These are phyloP conservation scores for Hippocampus barbouri DNA, from an alignment of 2,113 vertebrate species.

Conservation along the genomic window DNA sequence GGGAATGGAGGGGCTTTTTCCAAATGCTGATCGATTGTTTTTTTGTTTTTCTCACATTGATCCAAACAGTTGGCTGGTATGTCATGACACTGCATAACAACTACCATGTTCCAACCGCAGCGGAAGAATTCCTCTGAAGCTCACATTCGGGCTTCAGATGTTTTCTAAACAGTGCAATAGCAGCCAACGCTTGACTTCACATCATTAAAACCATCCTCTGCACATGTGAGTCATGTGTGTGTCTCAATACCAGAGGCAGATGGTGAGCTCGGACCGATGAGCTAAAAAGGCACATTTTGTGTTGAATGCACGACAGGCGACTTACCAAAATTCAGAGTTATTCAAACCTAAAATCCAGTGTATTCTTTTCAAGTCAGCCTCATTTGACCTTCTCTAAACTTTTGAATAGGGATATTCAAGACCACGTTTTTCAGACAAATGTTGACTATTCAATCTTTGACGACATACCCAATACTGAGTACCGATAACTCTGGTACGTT, in stretches of 20 bases:
- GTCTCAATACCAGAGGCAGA: conserved; percentile 22
- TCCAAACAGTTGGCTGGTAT: conserved; percentile 38
- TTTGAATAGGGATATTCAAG: background rate
- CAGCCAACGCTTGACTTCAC: conserved; percentile 20
- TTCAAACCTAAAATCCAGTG: too few relatives aligned
- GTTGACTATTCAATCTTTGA: too few relatives aligned
- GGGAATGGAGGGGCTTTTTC: background rate
- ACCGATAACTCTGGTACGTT: too few relatives aligned
- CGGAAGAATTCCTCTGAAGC: conserved; percentile 48
- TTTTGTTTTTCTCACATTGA: conserved; percentile 12
- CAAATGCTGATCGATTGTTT: background rate
- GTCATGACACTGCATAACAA: conserved; percentile 50
- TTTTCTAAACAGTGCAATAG: conserved; percentile 23
- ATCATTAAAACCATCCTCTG: conserved; percentile 21
- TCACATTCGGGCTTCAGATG: conserved; percentile 46
- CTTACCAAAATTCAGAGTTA: background rate
- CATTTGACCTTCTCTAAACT: background rate
- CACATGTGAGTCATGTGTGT: conserved; percentile 21
- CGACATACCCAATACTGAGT: too few relatives aligned
- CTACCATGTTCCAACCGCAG: conserved; percentile 45
- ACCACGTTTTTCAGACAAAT: too few relatives aligned
- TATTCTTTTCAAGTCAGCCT: background rate
- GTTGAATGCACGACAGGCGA: conserved; percentile 20
- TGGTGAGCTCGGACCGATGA: conserved; percentile 18
- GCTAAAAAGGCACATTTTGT: conserved; percentile 53